Evolutionary conservation across 2,113 vertebrate genomes (phyloP).

Genomic region (Dermatemys mawii): DNA sequence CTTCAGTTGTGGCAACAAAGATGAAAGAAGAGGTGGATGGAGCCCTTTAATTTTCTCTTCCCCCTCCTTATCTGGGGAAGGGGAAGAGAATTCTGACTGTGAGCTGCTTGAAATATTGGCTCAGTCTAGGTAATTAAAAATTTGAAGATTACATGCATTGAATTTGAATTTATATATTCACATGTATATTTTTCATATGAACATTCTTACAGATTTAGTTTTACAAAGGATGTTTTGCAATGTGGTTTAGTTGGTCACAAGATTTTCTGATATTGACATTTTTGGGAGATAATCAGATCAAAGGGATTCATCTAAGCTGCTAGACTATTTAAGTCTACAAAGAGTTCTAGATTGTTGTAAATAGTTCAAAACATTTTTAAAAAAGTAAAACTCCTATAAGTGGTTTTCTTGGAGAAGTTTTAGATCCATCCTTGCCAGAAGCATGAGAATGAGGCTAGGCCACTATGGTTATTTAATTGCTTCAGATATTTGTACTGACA

Average conservation of each 20-base stretch:
- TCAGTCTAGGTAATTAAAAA: background rate
- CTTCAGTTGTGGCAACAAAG: background rate
- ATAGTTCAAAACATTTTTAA: background rate
- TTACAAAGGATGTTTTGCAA: background rate
- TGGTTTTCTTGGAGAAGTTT: background rate
- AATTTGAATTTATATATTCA: background rate
- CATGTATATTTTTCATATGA: background rate
- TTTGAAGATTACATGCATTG: background rate
- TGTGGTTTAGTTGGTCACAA: background rate
- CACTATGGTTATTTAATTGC: background rate
- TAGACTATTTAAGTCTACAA: background rate
- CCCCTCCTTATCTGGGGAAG: background rate
- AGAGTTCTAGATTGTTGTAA: background rate
- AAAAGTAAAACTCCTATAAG: background rate
- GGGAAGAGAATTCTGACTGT: too few species aligned
- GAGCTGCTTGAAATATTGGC: background rate
- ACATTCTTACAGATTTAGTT: background rate
- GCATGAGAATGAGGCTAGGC: background rate
- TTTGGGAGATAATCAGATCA: background rate
- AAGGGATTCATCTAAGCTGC: background rate
- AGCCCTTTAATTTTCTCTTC: background rate
- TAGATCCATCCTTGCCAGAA: background rate
- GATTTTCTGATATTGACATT: background rate
- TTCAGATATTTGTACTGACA: background rate
- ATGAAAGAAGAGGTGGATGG: background rate